phyloP scores from a whole-genome alignment of 2,113 vertebrate species.

The Gallinago undulata region DNA sequence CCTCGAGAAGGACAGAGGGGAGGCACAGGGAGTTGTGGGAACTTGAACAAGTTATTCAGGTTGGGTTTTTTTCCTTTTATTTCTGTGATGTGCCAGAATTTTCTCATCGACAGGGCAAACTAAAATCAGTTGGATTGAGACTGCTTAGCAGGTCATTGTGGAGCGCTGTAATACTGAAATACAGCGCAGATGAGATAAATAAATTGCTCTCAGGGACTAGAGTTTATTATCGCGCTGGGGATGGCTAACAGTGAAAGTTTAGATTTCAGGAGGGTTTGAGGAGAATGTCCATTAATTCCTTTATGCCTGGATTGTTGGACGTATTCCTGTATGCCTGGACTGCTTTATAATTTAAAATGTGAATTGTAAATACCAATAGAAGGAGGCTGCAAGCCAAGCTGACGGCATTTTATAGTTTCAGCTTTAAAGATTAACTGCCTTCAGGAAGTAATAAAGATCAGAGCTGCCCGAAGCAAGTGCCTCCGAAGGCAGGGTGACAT shows the following conservation, averaged over 20 bases:
- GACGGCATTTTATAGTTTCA: neutral
- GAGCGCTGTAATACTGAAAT: neutral
- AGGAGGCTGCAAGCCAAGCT: neutral
- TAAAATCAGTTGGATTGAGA: neutral
- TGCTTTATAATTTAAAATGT: neutral
- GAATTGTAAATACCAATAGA: conserved; percentile 2
- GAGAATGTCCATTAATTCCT: neutral
- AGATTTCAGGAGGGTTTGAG: neutral
- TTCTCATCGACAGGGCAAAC: neutral
- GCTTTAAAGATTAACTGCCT: conserved; percentile 1
- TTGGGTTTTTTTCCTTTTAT: neutral
- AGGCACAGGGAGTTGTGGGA: neutral
- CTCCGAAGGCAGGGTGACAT: neutral
- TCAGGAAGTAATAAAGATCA: neutral
- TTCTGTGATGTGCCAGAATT: neutral
- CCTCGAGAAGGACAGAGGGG: neutral
- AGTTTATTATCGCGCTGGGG: neutral
- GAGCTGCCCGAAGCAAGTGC: neutral
- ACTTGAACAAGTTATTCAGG: neutral
- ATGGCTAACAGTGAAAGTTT: neutral
- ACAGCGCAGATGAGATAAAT: neutral
- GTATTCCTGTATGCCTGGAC: neutral
- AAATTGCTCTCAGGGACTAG: neutral
- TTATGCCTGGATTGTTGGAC: neutral
- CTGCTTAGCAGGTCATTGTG: neutral